Base-by-base conservation (phyloP, 2,113 vertebrate genomes). In the Corythaeola cristata region DNA sequence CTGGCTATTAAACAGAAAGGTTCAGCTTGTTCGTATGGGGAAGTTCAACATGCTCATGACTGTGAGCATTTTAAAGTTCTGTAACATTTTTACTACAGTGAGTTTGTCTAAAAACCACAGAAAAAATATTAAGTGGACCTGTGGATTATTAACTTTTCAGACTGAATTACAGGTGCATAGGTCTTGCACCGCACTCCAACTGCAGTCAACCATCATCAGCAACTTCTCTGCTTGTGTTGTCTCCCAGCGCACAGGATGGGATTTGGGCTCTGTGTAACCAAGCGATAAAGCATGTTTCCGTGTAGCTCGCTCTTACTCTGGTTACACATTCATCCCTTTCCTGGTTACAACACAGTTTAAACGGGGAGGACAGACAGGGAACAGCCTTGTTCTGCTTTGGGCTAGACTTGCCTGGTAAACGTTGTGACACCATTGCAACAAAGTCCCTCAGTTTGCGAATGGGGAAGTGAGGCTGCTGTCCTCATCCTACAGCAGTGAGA, bases 401-500 rank as follows among this genome's bases (percentile, higher is more conserved):
- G 56, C 15, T 41, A 17, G 28, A 37, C 11, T 28, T 30, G 72
- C 47, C 26, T 11, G 62, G 62, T 60, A 79, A 72, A 76, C 21
- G 16, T 2, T 32, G 72, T 26, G 55, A 83, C 76, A 86, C 23
- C 18, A 0, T n/a, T 58, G 59, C 69, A 75, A 44, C 45, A 3
- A 12, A 30, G 50, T 12, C 39, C 71, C 49, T 26, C 3, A 41
- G 20, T 62, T 12, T 3, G 35, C 66, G 6, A 11, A 8, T 0
- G 5, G 50, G 22, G 32, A 15, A 89, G 26, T 7, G 52, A 60
- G 8, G 58, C 62, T 1, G 0, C 16, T 8, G 22, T 13, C 14
- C 72, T 19, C 3, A 0, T 49, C 39, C 67, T 26, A 9, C 33
- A 44, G 67, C 49, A 83, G 52, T 0, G 0, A 52, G 44, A 9